Percentiles rank a stretch among this genome's conserved stretches.
Evolutionary conservation across 2,113 vertebrate species (phyloP).

Genomic region (Trachemys scripta): DNA sequence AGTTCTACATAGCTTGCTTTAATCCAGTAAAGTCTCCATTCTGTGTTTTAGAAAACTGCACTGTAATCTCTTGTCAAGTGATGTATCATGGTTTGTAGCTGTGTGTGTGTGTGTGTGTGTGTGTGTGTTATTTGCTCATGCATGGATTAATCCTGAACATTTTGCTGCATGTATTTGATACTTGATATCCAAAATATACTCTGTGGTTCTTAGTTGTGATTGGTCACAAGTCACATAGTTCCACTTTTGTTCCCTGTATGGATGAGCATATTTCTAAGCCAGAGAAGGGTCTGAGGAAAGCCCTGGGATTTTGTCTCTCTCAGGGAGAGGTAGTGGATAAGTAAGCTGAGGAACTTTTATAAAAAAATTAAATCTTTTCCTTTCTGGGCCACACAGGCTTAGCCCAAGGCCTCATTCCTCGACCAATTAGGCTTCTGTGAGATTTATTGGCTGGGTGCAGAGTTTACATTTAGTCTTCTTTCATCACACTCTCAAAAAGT

Average conservation of each 20-base stretch:
- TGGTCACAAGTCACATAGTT: background rate
- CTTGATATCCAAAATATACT: background rate
- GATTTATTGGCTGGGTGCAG: background rate
- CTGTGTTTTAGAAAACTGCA: background rate
- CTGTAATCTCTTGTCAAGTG: background rate
- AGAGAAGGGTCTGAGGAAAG: background rate
- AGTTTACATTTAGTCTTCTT: background rate
- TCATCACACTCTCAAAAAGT: background rate
- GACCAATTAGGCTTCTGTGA: background rate
- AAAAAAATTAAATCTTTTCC: accelerated
- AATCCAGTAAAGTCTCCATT: background rate
- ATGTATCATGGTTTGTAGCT: background rate
- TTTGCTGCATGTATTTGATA: background rate
- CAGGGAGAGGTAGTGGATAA: background rate
- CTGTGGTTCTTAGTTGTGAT: background rate
- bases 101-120: background rate
- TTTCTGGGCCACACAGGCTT: background rate
- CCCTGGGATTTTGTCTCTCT: background rate
- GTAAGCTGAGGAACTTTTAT: background rate
- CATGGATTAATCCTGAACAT: background rate
- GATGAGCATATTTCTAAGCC: background rate
- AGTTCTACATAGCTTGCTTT: background rate
- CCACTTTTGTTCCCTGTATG: background rate
- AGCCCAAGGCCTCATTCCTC: background rate
- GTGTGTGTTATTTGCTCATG: background rate